Base-by-base conservation (phyloP, 2,797 vertebrate species). In the Amphiprion clarkii region DNA sequence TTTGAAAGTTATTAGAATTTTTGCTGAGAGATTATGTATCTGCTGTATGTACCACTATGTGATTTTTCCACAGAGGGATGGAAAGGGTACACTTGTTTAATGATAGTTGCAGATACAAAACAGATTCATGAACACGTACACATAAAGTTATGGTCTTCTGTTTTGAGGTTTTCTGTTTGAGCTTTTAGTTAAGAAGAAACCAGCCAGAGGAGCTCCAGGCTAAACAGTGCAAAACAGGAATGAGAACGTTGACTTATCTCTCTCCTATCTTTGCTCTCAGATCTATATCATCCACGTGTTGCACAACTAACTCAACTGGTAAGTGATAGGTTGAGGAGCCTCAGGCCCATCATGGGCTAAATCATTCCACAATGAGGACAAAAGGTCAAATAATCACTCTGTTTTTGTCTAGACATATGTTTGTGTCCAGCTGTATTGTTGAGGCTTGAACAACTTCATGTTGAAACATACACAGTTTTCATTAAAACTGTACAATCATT, bases 211-310 rank as follows among this genome's bases (percentile, higher is more conserved):
- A 40, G 57, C 81, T 84, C 3, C 56, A 80, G 79, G 75, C 70
- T 27, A 49, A 81, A 81, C 51, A 31, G 56, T 29, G 56, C 1
- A n/a, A 21, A 67, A 52, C 54, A 33, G 75, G 49, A 27, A 62
- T 67, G 54, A 23, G 70, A 87, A 86, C 31, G 27, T 46, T 12
- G 12, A 44, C n/a, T 76, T 78, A 77, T 86, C 72, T 58, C 57
- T 54, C 29, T 67, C 67, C 51, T 1, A 3, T 68, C 64, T 76
- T 64, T 55, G 61, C 23, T 52, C 2, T 70, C 63, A 81, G 91
- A 92, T 92, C 63, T 2, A 0, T 79, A 92, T 92, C 82, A 72
- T 13, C 40, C 21, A 53, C 53, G 2, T 67, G 83, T 71, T 59
- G 54, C 56, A 56, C 40, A 87, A 78, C 55, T 17, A 57, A 74